A percentile compares a stretch with the other conserved stretches of the same genome.
phyloP scores from a whole-genome alignment of 2,113 vertebrate species.

The Sitta europaea region DNA sequence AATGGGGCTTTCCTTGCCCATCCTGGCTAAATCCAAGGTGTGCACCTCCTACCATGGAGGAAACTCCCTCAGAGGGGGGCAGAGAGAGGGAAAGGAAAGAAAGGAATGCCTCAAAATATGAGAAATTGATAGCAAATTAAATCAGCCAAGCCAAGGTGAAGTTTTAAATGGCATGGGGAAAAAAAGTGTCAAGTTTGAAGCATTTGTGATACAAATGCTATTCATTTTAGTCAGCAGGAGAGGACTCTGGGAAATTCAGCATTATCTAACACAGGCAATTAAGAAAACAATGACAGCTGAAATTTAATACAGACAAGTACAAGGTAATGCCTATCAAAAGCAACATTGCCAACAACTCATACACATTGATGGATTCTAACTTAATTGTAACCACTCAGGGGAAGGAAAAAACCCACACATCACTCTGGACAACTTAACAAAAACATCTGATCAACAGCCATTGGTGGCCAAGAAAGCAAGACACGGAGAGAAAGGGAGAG shows the following conservation, averaged over 20 bases:
- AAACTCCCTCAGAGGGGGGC: not conserved
- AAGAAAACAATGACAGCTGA: constrained; percentile 72
- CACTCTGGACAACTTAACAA: constrained; percentile 54
- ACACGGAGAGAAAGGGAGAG: not conserved
- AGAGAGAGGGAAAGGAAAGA: not conserved
- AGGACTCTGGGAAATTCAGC: constrained; percentile 62
- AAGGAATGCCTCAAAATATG: not conserved
- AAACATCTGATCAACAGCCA: constrained; percentile 32
- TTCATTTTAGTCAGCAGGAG: constrained; percentile 56
- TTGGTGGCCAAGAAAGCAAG: not conserved
- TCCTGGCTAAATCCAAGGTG: not conserved
- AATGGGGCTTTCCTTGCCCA: not conserved
- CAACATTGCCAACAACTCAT: constrained; percentile 60
- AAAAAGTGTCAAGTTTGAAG: constrained; percentile 65
- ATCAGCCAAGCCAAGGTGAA: constrained; percentile 13
- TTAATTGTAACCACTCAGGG: constrained; percentile 52
- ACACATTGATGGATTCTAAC: constrained; percentile 56
- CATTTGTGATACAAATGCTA: constrained; percentile 55
- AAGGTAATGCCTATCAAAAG: constrained; percentile 64
- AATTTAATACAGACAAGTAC: constrained; percentile 66
- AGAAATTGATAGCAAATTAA: constrained; percentile 51
- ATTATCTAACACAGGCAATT: constrained; percentile 68
- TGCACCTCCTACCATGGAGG: rapidly evolving
- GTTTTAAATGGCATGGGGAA: constrained; percentile 57
- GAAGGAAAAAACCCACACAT: constrained; percentile 14